Conservation (phyloP, 1,140 invertebrate species). For the Aphelenchoides fujianensis region DNA sequence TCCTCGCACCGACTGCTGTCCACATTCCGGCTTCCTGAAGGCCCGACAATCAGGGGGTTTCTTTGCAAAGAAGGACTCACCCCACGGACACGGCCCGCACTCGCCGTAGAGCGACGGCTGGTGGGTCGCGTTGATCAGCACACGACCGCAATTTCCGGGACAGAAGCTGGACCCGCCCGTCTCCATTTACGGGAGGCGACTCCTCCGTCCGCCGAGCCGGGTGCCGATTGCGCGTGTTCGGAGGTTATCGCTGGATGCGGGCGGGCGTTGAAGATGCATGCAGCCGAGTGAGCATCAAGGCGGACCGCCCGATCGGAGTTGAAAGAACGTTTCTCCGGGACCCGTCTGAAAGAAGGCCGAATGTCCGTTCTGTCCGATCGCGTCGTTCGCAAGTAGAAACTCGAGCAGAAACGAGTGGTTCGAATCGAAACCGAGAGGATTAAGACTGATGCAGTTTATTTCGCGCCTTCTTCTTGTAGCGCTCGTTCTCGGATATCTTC, state of each 20-base stretch:
- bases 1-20: constrained; percentile 20
- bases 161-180: constrained; percentile 18
- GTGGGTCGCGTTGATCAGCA: constrained; percentile 20
- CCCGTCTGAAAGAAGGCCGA: constrained; percentile 9
- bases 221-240: neutral
- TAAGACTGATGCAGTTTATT: constrained; percentile 14
- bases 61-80: neutral
- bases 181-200: constrained; percentile 9
- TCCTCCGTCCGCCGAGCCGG: neutral
- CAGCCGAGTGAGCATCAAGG: constrained; percentile 3
- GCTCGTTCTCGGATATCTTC: neutral
- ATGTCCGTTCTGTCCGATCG: neutral
- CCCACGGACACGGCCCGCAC: constrained; percentile 45
- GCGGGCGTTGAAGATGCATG: neutral
- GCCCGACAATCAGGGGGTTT: neutral
- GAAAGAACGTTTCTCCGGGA: no score
- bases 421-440: constrained; percentile 8
- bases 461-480: constrained; percentile 6
- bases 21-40: constrained; percentile 21
- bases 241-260: neutral
- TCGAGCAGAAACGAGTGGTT: constrained; percentile 4
- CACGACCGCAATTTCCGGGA: constrained; percentile 39
- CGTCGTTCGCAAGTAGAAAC: constrained; percentile 10
- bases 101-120: constrained; percentile 16
- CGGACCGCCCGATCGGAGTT: no score